Evolutionary conservation across 1,140 invertebrate species (phyloP).

Genomic region (Bactericera cockerelli): DNA sequence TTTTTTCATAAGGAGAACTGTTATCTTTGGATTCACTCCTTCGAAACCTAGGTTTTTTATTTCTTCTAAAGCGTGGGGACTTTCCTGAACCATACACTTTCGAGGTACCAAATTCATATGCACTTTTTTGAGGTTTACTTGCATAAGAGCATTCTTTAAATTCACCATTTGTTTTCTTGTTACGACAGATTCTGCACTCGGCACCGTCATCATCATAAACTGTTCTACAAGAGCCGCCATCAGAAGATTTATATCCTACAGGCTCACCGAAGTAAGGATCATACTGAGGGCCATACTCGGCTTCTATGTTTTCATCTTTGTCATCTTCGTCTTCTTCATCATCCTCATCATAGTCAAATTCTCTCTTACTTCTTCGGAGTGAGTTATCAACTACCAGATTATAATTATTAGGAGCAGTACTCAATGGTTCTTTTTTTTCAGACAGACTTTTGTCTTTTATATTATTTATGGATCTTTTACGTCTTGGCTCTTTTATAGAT

Average conservation of each 20-base stretch:
- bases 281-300: constrained; percentile 11
- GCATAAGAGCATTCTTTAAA: constrained; percentile 54
- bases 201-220: constrained; percentile 29
- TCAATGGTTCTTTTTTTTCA: background rate
- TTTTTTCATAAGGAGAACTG: constrained; percentile 6
- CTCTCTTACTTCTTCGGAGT: constrained; percentile 15
- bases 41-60: background rate
- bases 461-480: background rate
- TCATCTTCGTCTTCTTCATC: constrained; percentile 20
- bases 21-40: constrained; percentile 15
- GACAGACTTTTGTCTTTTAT: background rate
- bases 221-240: constrained; percentile 14
- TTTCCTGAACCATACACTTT: constrained; percentile 28
- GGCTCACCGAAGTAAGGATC: constrained; percentile 16
- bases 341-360: constrained; percentile 17
- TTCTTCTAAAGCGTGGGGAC: constrained; percentile 12
- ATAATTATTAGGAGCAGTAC: background rate
- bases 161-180: constrained; percentile 47
- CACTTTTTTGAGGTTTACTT: constrained; percentile 46
- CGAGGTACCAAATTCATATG: constrained; percentile 41
- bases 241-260: constrained; percentile 18
- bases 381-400: background rate
- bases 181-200: constrained; percentile 46
- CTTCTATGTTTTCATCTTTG: constrained; percentile 23
- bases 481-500: constrained; percentile 1